phyloP scores from a whole-genome alignment of 2,797 vertebrate species.

The Gila robusta region DNA sequence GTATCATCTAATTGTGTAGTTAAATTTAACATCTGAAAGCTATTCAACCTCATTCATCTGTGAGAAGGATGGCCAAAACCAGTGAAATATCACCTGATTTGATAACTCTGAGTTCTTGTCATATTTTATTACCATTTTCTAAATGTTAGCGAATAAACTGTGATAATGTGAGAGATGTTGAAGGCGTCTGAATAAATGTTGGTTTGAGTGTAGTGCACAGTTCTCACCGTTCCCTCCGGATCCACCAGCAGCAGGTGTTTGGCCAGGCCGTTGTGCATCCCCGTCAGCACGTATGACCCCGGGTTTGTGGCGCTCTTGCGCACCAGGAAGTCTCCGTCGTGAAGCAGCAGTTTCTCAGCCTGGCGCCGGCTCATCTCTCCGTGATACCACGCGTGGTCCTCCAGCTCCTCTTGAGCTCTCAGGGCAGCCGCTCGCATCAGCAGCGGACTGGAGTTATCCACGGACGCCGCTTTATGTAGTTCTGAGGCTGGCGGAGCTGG shows the following conservation, averaged over 20 bases:
- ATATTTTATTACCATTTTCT: no score
- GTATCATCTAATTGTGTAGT: no score
- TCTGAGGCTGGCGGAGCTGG: conserved; percentile 70
- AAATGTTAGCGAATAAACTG: no score
- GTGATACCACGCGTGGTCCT: conserved; percentile 90
- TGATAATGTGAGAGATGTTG: no score
- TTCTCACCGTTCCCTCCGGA: conserved; percentile 94
- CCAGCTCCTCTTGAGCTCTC: conserved; percentile 85
- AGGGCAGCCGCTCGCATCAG: conserved; percentile 80
- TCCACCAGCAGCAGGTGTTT: conserved; percentile 97
- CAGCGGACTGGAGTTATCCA: conserved; percentile 86
- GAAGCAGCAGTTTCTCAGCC: conserved; percentile 90
- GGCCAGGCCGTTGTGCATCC: conserved; percentile 92
- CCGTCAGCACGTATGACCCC: conserved; percentile 93
- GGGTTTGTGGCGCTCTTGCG: conserved; percentile 95
- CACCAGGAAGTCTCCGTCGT: conserved; percentile 95
- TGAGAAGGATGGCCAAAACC: no score
- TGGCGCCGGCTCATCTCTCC: conserved; percentile 95
- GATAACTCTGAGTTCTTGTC: no score
- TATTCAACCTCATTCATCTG: no score
- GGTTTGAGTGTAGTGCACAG: neutral
- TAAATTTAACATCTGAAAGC: no score
- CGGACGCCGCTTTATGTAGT: conserved; percentile 84
- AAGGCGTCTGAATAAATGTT: no score
- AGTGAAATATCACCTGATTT: no score